Base-by-base conservation (phyloP, 2,113 vertebrate genomes). In the Actenoides lindsayi region DNA sequence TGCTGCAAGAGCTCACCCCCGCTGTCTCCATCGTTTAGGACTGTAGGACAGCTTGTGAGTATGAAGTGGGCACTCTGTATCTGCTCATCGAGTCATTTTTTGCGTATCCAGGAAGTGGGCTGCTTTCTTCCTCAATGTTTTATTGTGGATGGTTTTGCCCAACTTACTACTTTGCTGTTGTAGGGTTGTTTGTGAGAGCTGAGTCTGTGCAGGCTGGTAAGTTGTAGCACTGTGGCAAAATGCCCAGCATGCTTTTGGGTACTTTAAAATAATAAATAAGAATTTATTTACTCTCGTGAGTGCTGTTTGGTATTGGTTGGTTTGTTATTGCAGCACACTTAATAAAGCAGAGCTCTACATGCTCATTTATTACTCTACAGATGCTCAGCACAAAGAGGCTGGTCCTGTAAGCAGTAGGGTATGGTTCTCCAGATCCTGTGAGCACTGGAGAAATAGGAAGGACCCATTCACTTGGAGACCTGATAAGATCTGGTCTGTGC, bases 51-150 rank as follows among this genome's bases (percentile, higher is more conserved):
- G 2, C 12, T 46, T 60, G 16, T 60, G 76, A 44, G 8, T 12
- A 17, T 21, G 51, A 76, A 16, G 30, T 39, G 39, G 27, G 20
- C 30, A 44, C 20, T 42, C 62, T 46, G 23, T n/a, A 7, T 37
- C 59, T 70, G 21, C 37, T 59, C 8, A 5, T n/a, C 0, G 0
- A 73, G 44, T n/a, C 4, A 0, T 39, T 44, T 48, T 25, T 6
- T 35, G 5, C 2, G 0, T 48, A 64, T 21, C 35, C 15, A 54
- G 37, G 41, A 50, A 42, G n/a, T 8, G 48, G 9, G 39, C 30
- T 70, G 42, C 48, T 39, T 90, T 51, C 37, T 59, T 41, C 28
- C 41, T 30, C 48, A 18, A 6, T 78, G 48, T 31, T 80, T 94
- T 77, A 33, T 48, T 51, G 77, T 46, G n/a, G 81, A 39, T 82